A percentile compares a stretch with the other conserved stretches of the same genome.
These are phyloP conservation scores for Pseudorectes ferrugineus DNA, from an alignment of 2,113 vertebrate genomes.

Conservation along the genomic window DNA sequence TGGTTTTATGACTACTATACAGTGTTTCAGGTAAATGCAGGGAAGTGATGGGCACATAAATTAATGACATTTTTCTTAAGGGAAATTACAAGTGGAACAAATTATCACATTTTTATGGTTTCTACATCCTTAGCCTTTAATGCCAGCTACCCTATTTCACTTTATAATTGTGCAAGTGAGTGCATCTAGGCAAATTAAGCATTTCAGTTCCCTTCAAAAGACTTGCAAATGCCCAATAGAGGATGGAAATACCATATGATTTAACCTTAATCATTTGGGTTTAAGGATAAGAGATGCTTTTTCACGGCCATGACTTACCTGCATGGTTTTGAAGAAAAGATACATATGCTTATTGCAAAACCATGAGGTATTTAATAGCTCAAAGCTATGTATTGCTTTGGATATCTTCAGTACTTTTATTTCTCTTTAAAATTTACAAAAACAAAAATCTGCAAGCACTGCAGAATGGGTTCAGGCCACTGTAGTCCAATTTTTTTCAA, in stretches of 20 bases:
- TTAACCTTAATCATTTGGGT: not conserved
- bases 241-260: not conserved
- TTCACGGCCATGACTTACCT: not conserved
- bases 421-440: not conserved
- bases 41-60: not conserved
- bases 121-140: not conserved
- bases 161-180: not conserved
- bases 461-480: not conserved
- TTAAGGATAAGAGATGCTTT: not conserved
- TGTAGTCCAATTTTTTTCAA: not conserved
- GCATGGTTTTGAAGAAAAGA: not conserved
- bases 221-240: not conserved
- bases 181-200: not conserved
- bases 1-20: not conserved
- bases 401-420: not conserved
- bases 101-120: slow-evolving; percentile 11
- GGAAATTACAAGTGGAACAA: not conserved
- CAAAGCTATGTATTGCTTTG: not conserved
- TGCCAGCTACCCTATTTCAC: not conserved
- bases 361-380: not conserved
- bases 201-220: not conserved
- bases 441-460: not conserved
- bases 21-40: not conserved
- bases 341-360: not conserved
- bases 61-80: not conserved